Evolutionary conservation across 2,888 invertebrate genomes (phyloP).

Genomic region (Andrena chrysosceles): DNA sequence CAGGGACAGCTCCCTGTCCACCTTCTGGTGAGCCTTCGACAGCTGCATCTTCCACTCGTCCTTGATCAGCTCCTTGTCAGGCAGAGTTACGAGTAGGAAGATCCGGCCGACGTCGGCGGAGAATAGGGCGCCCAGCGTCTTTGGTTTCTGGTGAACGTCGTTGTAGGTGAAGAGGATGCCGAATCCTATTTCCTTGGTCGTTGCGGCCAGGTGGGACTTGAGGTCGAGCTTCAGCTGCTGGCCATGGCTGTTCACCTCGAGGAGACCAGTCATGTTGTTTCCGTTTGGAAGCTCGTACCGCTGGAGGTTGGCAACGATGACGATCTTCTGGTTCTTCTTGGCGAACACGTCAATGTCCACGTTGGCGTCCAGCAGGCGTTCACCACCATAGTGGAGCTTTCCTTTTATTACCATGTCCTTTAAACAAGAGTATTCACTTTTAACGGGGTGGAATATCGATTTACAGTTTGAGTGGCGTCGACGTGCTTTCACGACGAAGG

Average conservation of each 20-base stretch:
- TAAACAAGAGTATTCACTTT: neutral
- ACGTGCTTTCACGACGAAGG: too few relatives aligned
- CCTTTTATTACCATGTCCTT: slow-evolving; percentile 85
- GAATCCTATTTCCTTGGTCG: slow-evolving; percentile 79
- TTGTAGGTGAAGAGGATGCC: slow-evolving; percentile 79
- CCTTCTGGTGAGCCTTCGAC: slow-evolving; percentile 86
- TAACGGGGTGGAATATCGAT: too few relatives aligned
- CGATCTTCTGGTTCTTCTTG: slow-evolving; percentile 87
- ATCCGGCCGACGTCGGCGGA: slow-evolving; percentile 65
- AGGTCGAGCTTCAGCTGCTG: slow-evolving; percentile 81
- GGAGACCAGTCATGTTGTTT: slow-evolving; percentile 83
- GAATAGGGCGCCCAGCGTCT: slow-evolving; percentile 74
- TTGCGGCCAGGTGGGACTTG: slow-evolving; percentile 80
- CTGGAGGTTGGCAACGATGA: slow-evolving; percentile 80
- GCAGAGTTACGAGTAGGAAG: slow-evolving; percentile 78
- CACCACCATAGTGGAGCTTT: slow-evolving; percentile 84
- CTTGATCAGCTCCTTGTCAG: slow-evolving; percentile 87
- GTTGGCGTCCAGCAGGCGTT: slow-evolving; percentile 82
- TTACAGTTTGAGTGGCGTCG: too few relatives aligned
- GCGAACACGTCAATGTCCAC: slow-evolving; percentile 88
- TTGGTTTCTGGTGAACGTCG: slow-evolving; percentile 82
- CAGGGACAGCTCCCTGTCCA: slow-evolving; percentile 86
- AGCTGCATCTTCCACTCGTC: slow-evolving; percentile 85
- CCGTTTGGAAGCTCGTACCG: slow-evolving; percentile 78
- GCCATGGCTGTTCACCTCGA: slow-evolving; percentile 86